Evolutionary conservation across 1,140 invertebrate species (phyloP), one percentile per base, ranked within the genome.

Genomic region (Triops cancriformis): DNA sequence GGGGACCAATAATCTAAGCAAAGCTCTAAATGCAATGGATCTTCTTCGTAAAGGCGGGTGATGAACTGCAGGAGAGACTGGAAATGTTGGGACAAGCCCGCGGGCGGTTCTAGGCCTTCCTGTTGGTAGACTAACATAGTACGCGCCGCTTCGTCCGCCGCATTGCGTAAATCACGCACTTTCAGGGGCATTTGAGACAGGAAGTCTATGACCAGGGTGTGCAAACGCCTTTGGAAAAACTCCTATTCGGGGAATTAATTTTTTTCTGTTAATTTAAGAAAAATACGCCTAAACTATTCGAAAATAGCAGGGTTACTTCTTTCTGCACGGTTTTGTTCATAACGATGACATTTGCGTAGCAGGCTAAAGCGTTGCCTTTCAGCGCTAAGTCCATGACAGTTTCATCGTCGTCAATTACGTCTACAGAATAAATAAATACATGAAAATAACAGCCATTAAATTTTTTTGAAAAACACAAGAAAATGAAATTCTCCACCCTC

Each of bases 161-260:
- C 88, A 80, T 91, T 91, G 72, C 92, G 85, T 73, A 96, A 84
- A 82, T 94, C 93, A 83, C 93, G 93, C 0, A 93, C 89, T 86
- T 97, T 97, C 42, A 95, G 86, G 43, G 96, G 95, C 94, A 98
- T 95, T 43, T 93, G 87, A 73, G 94, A 90, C 76, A 98, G 95
- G 80, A 98, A 97, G 84, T 98, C 96, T 0, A 94, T 95, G 73
- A 98, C 88, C 1, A 98, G 83, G 12, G 89, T 88, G 83, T 98
- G 96, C 43, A 98, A 87, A 75, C 93, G 88, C 72, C 92, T 89
- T 80, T 94, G 86, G 81, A 95, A 94, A 83, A 95, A 96, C 83
- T 89, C 87, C 85, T 89, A 82, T 26, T n/a, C n/a, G n/a, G 84
- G 81, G 77, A 72, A 82, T 80, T 11, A 81, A 79, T 80, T 80